Conservation (phyloP, 2,888 invertebrate genomes). For the Lumbricus terrestris region DNA sequence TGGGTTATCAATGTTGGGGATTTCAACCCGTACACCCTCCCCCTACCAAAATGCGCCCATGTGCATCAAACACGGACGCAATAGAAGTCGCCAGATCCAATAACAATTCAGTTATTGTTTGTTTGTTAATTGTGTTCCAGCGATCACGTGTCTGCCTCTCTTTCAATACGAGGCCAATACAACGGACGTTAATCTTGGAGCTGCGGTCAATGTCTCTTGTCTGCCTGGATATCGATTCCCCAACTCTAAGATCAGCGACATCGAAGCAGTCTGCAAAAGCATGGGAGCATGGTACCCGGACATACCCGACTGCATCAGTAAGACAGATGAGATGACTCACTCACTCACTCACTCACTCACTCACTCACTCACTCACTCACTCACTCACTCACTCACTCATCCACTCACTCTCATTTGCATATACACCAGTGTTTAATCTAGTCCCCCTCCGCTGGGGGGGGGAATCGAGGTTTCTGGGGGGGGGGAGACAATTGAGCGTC, state of each 20-base stretch:
- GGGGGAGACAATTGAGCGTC: too few species aligned
- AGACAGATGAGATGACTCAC: background rate
- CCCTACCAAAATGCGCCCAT: too few species aligned
- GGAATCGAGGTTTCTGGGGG: too few species aligned
- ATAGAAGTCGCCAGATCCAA: background rate
- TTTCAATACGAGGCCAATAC: background rate
- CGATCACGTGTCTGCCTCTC: conserved; percentile 18
- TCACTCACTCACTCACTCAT: background rate
- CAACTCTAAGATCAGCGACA: background rate
- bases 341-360: background rate
- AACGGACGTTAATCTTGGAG: background rate
- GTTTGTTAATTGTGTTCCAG: background rate
- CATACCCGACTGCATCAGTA: conserved; percentile 18
- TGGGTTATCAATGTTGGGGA: too few species aligned
- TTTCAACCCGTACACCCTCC: too few species aligned
- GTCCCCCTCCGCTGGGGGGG: too few species aligned
- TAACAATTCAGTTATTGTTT: background rate
- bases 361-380: background rate
- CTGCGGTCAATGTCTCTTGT: conserved; percentile 19
- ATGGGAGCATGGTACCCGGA: conserved; percentile 5
- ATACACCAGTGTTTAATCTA: too few species aligned
- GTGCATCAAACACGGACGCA: background rate
- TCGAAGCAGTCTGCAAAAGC: background rate
- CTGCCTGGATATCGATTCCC: background rate
- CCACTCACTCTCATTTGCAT: background rate